phyloP scores from a whole-genome alignment of 2,797 vertebrate genomes.

The Rhodeus uyekii region DNA sequence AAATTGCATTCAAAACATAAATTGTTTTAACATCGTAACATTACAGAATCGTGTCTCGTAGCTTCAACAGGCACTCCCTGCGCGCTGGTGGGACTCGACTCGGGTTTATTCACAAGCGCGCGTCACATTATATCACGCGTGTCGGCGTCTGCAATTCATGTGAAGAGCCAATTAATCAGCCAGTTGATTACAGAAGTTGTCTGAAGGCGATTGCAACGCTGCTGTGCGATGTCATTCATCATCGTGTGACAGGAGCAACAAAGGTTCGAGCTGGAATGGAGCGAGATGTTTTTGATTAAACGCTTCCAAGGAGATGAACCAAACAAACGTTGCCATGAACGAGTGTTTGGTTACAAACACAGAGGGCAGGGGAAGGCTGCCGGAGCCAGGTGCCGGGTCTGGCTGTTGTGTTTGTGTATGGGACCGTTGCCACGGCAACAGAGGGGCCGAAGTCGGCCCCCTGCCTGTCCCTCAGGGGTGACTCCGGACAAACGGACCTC shows the following conservation, averaged over 20 bases:
- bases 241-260: constrained; percentile 54
- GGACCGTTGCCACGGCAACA: constrained; percentile 70
- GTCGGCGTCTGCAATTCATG: constrained; percentile 6
- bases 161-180: constrained; percentile 56
- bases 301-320: constrained; percentile 70
- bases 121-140: constrained; percentile 38
- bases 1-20: neutral
- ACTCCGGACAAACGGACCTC: constrained; percentile 4
- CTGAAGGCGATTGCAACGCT: constrained; percentile 36
- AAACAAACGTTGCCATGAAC: constrained; percentile 78
- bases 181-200: constrained; percentile 47
- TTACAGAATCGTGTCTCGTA: neutral
- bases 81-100: neutral
- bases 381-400: constrained; percentile 66
- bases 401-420: constrained; percentile 71
- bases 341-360: constrained; percentile 76
- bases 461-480: constrained; percentile 33
- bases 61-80: neutral
- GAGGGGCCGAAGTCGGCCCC: constrained; percentile 63
- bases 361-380: constrained; percentile 61
- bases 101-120: neutral
- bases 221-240: constrained; percentile 55
- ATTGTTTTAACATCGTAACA: neutral
- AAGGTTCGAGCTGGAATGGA: constrained; percentile 53
- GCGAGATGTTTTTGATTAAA: constrained; percentile 68